phyloP scores from a whole-genome alignment of 2,888 invertebrate species.

The Tenthredo amoena region DNA sequence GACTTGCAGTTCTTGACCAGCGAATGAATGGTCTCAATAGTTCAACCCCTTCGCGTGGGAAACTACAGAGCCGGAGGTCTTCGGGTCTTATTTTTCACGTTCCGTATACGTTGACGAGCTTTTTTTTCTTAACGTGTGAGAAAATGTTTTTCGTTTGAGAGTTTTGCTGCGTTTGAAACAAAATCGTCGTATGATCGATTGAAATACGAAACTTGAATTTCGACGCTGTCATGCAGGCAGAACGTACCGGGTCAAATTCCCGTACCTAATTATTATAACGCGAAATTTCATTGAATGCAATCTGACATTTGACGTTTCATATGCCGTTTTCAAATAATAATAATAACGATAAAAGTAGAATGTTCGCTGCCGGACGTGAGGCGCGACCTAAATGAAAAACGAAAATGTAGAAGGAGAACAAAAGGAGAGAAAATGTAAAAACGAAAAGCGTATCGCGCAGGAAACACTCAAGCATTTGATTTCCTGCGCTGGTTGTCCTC shows the following conservation, averaged over 20 bases:
- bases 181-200: not conserved
- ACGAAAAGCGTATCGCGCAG: no score
- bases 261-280: constrained; percentile 1
- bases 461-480: not conserved
- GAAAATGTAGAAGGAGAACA: not conserved
- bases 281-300: not conserved
- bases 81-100: not conserved
- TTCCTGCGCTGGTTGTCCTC: not conserved
- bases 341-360: not conserved
- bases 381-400: not conserved
- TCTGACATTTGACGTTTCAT: not conserved
- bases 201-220: not conserved
- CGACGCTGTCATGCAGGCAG: not conserved
- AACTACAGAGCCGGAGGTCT: not conserved
- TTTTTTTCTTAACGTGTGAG: not conserved
- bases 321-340: not conserved
- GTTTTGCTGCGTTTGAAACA: not conserved
- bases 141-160: not conserved
- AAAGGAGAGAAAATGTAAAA: not conserved
- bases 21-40: not conserved
- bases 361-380: not conserved
- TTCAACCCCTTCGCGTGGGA: not conserved
- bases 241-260: not conserved
- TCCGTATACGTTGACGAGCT: not conserved
- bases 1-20: not conserved